Base-by-base conservation (phyloP, 2,888 invertebrate species). In the Ichneumoninae sp. region DNA sequence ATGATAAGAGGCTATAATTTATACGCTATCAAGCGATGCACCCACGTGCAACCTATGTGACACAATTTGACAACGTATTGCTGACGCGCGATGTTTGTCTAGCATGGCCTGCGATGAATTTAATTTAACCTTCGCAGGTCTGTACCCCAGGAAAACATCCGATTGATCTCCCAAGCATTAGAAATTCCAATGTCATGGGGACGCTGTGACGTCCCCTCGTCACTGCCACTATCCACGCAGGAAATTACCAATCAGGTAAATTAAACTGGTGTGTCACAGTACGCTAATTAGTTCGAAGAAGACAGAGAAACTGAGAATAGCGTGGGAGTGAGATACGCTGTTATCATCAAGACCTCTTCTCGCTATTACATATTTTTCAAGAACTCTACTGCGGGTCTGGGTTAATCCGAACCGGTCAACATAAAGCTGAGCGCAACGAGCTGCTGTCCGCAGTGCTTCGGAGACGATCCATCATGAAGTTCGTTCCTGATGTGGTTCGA, bases 401-500 rank as follows among this genome's bases (percentile, higher is more conserved):
- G 33, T 62, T 33, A 62, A 16, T 16, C 30, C 30, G 30, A 33
- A n/a, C 5, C 30, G 30, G n/a, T 16, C 62, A 16, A 62, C 33
- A 62, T 62, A 62, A 62, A 62, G 62, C 62, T 30, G 30, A 33
- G 62, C 3, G 62, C 62, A 33, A 33, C 33, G 62, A 13, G 16
- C 30, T 4, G 1, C 13, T 33, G 6, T 33, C 30, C 16, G 62
- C 62, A 62, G 62, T 62, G 26, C 30, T 62, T 62, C 30, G 16
- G 16, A 62, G 62, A 33, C 62, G 30, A 30, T 62, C 16, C 62
- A 33, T 33, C 16, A 62, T 62, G 62, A 30, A 62, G 62, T 62
- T 62, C 30, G 33, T 16, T n/a, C n/a, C 5, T 30, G 8, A 6
- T 62, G 7, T n/a, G 13, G 7, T 16, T 33, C 30, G 10, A 62